These are phyloP conservation scores for Sthenelais limicola DNA, from an alignment of 2,888 invertebrate species.

Conservation along the genomic window DNA sequence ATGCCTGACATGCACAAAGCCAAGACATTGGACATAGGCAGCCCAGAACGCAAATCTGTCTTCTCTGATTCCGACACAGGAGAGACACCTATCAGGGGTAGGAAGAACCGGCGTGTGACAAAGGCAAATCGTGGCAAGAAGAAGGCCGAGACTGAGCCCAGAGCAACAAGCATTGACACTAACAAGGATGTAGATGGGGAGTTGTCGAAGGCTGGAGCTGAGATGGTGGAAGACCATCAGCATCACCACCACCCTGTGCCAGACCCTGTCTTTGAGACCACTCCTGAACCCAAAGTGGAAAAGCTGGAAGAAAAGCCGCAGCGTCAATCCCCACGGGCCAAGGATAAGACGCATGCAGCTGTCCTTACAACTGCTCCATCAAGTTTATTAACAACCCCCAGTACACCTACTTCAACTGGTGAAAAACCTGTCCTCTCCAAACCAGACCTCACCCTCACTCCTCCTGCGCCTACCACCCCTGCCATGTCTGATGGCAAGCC, in stretches of 20 bases:
- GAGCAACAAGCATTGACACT: not conserved
- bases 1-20: conserved; percentile 19
- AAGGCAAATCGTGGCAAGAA: conserved; percentile 17
- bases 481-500: too few species aligned
- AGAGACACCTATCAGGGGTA: not conserved
- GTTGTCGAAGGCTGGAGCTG: not conserved
- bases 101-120: not conserved
- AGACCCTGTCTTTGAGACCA: conserved; percentile 26
- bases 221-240: not conserved
- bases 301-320: conserved; percentile 14
- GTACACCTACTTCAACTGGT: not conserved
- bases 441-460: too few species aligned
- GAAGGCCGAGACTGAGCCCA: conserved; percentile 9
- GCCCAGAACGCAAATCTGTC: conserved; percentile 20
- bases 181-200: conserved; percentile 19
- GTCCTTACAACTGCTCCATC: not conserved
- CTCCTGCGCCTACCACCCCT: too few species aligned
- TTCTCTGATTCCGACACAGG: conserved; percentile 7
- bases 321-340: conserved; percentile 26
- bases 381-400: too few species aligned
- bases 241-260: too few species aligned
- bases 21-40: conserved; percentile 22
- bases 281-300: too few species aligned
- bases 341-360: conserved; percentile 13
- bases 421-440: conserved; percentile 5